Evolutionary conservation across 2,113 vertebrate species (phyloP), one percentile per base, ranked within the genome.

Genomic region (Leucopsar rothschildi): DNA sequence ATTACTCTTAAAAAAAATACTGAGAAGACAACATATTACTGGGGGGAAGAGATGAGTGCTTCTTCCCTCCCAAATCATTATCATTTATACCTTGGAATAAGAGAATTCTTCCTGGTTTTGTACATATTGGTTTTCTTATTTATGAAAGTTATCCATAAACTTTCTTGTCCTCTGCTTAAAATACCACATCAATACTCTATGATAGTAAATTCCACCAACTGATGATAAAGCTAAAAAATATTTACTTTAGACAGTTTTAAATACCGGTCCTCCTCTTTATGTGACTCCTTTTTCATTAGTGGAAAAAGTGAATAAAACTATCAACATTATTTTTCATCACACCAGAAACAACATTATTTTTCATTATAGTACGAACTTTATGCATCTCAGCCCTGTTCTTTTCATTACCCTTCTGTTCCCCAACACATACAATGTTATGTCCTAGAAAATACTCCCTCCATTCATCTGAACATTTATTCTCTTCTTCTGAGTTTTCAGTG

Each of bases 381-480:
- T 63, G 52, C 35, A 77, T 35, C 42, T 88, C n/a, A 72, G 66
- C 13, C 37, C 66, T 44, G 11, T 37, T 91, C 44, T 87, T 72
- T 95, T 89, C 75, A 93, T 90, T 76, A 93, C n/a, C 53, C 50
- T 82, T 96, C 90, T 85, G 49, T 19, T 94, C n/a, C 79, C 72
- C 79, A 86, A 11, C 24, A 72, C 28, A 15, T 3, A 20, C 31
- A 9, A 70, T 45, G 16, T 57, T 76, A 60, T 39, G 42, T 69
- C 28, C 75, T 77, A 72, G 20, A 68, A 95, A 88, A 72, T 57
- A 72, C 15, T 86, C 40, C 16, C 73, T 88, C 45, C 4, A 2
- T 76, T 91, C 57, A 69, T 29, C 49, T 76, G 12, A 64, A 85
- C 37, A 65, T 45, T 53, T 69, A 87, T 57, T 64, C 15, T 91